Percentiles rank a stretch among this genome's conserved stretches.
These are phyloP conservation scores for Himalopsyche kuldschensis DNA, from an alignment of 2,888 invertebrate genomes.

Conservation along the genomic window DNA sequence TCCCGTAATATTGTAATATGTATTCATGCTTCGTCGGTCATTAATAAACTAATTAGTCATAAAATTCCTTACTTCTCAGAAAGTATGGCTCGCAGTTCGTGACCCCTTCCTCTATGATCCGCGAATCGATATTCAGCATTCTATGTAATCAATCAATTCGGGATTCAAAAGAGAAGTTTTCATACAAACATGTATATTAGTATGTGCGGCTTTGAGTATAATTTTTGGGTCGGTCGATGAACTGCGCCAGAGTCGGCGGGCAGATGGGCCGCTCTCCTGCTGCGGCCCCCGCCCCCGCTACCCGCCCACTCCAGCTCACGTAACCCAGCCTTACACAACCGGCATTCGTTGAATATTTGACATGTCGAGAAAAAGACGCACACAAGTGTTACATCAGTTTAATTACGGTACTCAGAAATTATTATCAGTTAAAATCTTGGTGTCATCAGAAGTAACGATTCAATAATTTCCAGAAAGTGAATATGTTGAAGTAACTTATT, in stretches of 20 bases:
- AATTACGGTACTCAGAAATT: neutral
- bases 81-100: neutral
- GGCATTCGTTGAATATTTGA: constrained; percentile 8
- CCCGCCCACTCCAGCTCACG: neutral
- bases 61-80: too few species aligned
- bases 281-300: neutral
- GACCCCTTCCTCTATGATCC: neutral
- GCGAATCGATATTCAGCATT: neutral
- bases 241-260: neutral
- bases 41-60: too few species aligned
- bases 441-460: too few species aligned
- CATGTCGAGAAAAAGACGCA: neutral
- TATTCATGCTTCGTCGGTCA: too few species aligned
- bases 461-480: too few species aligned
- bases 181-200: neutral
- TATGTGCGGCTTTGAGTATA: neutral
- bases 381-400: neutral
- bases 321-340: neutral
- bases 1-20: too few species aligned
- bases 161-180: neutral
- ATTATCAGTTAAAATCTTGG: too few species aligned
- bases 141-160: neutral
- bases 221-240: constrained; percentile 15
- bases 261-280: neutral
- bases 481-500: too few species aligned